Conservation (phyloP, 2,888 invertebrate species). For the Agonopterix heracliana region DNA sequence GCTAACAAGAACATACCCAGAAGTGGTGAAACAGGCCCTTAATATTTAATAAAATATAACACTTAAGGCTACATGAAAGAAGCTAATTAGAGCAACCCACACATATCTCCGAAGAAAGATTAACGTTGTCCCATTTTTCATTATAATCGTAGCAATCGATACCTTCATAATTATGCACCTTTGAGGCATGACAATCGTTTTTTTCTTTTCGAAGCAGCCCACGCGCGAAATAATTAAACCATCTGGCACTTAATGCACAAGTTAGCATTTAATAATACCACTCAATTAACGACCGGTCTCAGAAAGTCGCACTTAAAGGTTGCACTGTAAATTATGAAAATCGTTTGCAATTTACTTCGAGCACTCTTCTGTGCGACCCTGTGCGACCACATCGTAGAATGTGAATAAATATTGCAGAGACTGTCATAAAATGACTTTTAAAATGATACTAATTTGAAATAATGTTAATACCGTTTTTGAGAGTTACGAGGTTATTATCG, state of each 20-base stretch:
- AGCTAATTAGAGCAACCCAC: slow-evolving; percentile 29
- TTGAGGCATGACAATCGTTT: slow-evolving; percentile 20
- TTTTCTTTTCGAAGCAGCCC: slow-evolving; percentile 18
- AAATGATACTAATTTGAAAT: too few species aligned
- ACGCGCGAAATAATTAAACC: slow-evolving; percentile 26
- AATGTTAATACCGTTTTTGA: too few species aligned
- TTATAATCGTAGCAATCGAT: slow-evolving; percentile 45
- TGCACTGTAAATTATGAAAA: slow-evolving; percentile 42
- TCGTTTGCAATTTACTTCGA: slow-evolving; percentile 35
- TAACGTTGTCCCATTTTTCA: slow-evolving; percentile 43
- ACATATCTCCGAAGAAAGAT: slow-evolving; percentile 31
- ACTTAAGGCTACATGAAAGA: slow-evolving; percentile 10
- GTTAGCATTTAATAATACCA: slow-evolving; percentile 37
- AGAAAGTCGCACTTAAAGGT: too few species aligned
- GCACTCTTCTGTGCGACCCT: slow-evolving; percentile 3
- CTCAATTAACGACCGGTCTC: slow-evolving; percentile 46
- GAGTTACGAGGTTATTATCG: too few species aligned
- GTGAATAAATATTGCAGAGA: too few species aligned
- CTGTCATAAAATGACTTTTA: too few species aligned
- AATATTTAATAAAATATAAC: slow-evolving; percentile 20
- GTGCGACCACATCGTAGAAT: background rate
- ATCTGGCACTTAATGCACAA: slow-evolving; percentile 29
- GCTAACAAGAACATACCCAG: too few species aligned
- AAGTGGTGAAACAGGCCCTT: too few species aligned
- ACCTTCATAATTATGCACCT: slow-evolving; percentile 34